These are phyloP conservation scores for Ophion costatus DNA, from an alignment of 2,888 invertebrate species.

Conservation along the genomic window DNA sequence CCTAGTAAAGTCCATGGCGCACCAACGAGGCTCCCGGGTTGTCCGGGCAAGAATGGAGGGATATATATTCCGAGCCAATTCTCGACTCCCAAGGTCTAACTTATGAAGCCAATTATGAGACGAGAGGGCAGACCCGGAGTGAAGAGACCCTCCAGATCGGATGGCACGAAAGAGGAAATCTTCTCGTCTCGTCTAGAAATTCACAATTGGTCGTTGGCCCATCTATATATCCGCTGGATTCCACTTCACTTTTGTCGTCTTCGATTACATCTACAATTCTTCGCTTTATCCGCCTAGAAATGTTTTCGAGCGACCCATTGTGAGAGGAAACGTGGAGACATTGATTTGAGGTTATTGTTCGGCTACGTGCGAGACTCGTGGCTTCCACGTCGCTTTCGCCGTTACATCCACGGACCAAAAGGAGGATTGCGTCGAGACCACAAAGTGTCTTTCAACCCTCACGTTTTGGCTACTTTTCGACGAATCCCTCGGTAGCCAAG, in stretches of 20 bases:
- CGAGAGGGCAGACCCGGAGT: conserved; percentile 31
- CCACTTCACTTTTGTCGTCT: conserved; percentile 1
- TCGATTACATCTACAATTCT: not conserved
- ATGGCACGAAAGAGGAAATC: conserved; percentile 13
- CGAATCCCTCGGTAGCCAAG: too few species aligned
- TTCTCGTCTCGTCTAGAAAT: conserved; percentile 8
- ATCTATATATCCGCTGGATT: not conserved
- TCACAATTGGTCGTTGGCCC: conserved; percentile 17
- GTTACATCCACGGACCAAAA: too few species aligned
- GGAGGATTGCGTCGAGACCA: too few species aligned
- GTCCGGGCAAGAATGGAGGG: conserved; percentile 37
- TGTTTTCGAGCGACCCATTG: not conserved
- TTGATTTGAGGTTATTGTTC: too few species aligned
- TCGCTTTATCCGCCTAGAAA: not conserved
- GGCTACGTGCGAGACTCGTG: too few species aligned
- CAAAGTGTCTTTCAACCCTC: too few species aligned
- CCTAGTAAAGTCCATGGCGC: conserved; percentile 44
- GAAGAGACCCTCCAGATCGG: conserved; percentile 11
- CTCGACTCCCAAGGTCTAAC: conserved; percentile 52
- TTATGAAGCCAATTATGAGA: conserved; percentile 63
- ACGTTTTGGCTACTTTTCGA: too few species aligned
- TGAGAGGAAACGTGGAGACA: too few species aligned
- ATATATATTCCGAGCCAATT: conserved; percentile 49
- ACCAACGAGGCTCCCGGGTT: conserved; percentile 33
- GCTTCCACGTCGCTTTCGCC: too few species aligned